These are phyloP conservation scores for Cataglyphis livida DNA, from an alignment of 2,888 invertebrate species.

Conservation along the genomic window DNA sequence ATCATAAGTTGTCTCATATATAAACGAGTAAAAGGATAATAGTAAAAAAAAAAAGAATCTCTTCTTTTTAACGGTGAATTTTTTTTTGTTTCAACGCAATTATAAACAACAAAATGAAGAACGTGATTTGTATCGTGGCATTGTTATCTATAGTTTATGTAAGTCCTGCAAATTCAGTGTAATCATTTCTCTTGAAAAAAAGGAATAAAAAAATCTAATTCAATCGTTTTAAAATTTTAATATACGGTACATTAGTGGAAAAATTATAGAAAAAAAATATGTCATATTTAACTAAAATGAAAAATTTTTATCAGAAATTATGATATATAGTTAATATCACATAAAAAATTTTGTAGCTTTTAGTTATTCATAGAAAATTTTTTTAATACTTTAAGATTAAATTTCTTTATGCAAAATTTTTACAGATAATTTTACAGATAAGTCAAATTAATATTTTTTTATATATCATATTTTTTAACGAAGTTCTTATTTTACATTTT, in stretches of 20 bases:
- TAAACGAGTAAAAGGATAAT: background rate
- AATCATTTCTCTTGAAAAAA: background rate
- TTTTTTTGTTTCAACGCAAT: background rate
- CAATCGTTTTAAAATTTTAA: background rate
- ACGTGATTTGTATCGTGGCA: slow-evolving; percentile 3
- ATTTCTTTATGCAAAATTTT: no score
- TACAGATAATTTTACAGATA: no score
- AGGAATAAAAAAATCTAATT: background rate
- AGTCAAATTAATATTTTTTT: background rate
- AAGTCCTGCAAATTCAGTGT: background rate
- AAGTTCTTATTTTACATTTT: background rate
- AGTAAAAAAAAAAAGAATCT: background rate
- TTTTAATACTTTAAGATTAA: background rate
- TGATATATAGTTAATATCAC: background rate
- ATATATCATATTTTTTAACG: background rate
- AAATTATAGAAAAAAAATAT: background rate
- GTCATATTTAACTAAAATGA: background rate
- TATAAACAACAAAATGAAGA: slow-evolving; percentile 21
- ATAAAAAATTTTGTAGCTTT: background rate
- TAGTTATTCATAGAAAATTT: background rate
- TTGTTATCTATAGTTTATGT: slow-evolving; percentile 1
- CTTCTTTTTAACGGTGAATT: background rate
- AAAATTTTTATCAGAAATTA: background rate
- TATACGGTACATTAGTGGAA: background rate
- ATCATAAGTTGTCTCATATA: slow-evolving; percentile 5